Percentiles rank a stretch among this genome's conserved stretches.
Evolutionary conservation across 2,888 invertebrate species (phyloP).

Genomic region (Dryocosmus kuriphilus): DNA sequence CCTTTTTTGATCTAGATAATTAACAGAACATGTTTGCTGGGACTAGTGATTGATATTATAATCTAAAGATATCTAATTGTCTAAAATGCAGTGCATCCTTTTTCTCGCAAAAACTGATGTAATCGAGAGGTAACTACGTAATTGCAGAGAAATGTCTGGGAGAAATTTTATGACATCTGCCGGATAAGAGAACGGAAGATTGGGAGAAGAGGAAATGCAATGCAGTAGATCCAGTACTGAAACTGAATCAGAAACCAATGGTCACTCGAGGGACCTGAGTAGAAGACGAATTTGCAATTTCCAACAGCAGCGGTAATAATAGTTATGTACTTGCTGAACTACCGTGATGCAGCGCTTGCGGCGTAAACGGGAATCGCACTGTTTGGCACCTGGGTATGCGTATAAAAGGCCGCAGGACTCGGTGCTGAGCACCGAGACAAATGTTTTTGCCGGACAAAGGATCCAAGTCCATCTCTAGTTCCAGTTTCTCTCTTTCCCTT

Average conservation of each 20-base stretch:
- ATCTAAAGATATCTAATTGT: background rate
- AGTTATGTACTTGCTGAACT: slow-evolving; percentile 25
- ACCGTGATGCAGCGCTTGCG: slow-evolving; percentile 10
- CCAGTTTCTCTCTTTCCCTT: background rate
- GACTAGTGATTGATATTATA: background rate
- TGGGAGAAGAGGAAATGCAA: slow-evolving; percentile 20
- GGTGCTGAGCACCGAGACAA: slow-evolving; percentile 29
- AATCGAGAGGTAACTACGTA: background rate
- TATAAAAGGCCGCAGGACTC: slow-evolving; percentile 27
- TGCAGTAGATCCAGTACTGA: slow-evolving; percentile 24
- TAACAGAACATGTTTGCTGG: too few relatives aligned
- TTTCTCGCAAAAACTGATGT: background rate
- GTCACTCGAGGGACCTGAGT: slow-evolving; percentile 30
- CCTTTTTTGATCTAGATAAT: too few relatives aligned
- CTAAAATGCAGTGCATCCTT: background rate
- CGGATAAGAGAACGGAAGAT: slow-evolving; percentile 10
- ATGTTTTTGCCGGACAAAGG: slow-evolving; percentile 37
- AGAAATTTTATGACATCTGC: background rate
- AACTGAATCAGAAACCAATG: slow-evolving; percentile 24
- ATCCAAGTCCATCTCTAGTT: slow-evolving; percentile 26
- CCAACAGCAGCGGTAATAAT: slow-evolving; percentile 38
- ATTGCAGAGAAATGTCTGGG: background rate
- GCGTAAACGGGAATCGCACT: slow-evolving; percentile 36
- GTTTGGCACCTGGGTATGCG: slow-evolving; percentile 22
- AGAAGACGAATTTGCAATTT: slow-evolving; percentile 35